These are phyloP conservation scores for Pomatorhinus ruficollis DNA, from an alignment of 2,113 vertebrate genomes.

Conservation along the genomic window DNA sequence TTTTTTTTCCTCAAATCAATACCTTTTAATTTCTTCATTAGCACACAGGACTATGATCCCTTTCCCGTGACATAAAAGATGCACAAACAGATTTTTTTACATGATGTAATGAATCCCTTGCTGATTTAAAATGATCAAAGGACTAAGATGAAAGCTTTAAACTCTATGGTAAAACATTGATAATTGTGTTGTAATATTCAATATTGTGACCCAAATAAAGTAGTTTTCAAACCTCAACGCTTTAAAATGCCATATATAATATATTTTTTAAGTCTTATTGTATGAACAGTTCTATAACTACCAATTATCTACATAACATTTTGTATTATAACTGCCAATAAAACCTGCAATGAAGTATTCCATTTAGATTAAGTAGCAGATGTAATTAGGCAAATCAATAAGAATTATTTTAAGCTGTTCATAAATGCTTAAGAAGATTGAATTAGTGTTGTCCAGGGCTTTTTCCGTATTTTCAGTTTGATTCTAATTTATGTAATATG, in stretches of 20 bases:
- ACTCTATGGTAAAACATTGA: conserved; percentile 25
- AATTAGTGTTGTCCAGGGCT: neutral
- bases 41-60: neutral
- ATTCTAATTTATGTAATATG: conserved; percentile 11
- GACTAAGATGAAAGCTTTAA: conserved; percentile 17
- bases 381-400: neutral
- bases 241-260: neutral
- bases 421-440: neutral
- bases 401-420: conserved; percentile 2
- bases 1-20: neutral
- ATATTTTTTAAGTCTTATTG: neutral
- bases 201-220: neutral
- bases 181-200: conserved; percentile 17
- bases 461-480: neutral
- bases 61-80: neutral
- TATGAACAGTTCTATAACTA: neutral
- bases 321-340: neutral
- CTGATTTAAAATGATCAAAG: conserved; percentile 29
- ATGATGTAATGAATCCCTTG: neutral
- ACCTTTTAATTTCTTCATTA: neutral
- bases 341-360: neutral
- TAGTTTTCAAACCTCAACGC: neutral
- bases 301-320: neutral
- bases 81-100: neutral
- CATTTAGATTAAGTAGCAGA: conserved; percentile 9